A percentile compares a stretch with the other conserved stretches of the same genome.
phyloP scores from a whole-genome alignment of 2,113 vertebrate species.

The Piprites chloris region DNA sequence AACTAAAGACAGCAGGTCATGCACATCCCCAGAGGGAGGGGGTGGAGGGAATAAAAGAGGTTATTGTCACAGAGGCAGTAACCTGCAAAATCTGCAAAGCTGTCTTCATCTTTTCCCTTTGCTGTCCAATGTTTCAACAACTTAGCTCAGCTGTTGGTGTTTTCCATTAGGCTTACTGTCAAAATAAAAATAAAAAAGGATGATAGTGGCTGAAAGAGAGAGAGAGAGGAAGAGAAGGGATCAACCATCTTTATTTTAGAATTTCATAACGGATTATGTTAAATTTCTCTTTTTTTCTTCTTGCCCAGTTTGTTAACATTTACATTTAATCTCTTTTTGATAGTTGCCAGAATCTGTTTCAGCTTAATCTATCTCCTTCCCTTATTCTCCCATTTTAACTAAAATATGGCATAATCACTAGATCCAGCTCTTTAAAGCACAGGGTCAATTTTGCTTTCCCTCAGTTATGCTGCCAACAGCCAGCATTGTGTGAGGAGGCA shows the following conservation, averaged over 20 bases:
- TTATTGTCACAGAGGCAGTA: conserved; percentile 15
- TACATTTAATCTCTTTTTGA: conserved; percentile 16
- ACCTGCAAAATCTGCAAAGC: conserved; percentile 22
- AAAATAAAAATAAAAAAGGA: conserved; percentile 20
- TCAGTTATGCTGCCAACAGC: background rate
- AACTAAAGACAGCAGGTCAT: conserved; percentile 6
- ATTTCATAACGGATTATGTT: conserved; percentile 39
- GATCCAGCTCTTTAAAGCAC: background rate
- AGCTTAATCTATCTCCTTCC: background rate
- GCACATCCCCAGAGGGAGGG: background rate
- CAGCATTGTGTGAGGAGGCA: background rate
- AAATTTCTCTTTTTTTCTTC: background rate
- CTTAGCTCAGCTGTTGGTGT: background rate
- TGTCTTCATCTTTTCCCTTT: background rate
- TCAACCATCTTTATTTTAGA: background rate
- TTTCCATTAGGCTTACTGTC: conserved; percentile 27
- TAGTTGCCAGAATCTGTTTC: background rate
- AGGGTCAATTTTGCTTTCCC: background rate
- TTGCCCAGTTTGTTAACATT: background rate
- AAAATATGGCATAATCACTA: background rate
- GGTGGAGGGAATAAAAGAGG: background rate
- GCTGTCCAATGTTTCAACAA: background rate
- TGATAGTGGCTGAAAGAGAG: background rate
- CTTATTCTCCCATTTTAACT: background rate
- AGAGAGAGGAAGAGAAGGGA: background rate